Base-by-base conservation (phyloP, 1,140 invertebrate genomes). In the Caenorhabditis briggsae region DNA sequence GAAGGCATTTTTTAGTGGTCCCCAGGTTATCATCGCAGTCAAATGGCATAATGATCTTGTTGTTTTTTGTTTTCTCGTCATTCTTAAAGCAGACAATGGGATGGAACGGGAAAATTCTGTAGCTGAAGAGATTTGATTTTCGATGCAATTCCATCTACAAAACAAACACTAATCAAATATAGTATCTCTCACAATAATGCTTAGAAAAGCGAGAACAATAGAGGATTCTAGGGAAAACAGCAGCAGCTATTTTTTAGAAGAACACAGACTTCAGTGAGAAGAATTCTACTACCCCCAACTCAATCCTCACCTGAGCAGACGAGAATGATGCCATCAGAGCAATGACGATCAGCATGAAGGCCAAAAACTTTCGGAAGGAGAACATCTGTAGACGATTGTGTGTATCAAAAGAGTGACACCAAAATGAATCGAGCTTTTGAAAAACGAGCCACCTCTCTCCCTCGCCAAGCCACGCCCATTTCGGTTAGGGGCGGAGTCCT, bases 251-350 rank as follows among this genome's bases (percentile, higher is more conserved):
- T 33, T 33, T 1, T 33, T 33, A 33, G 33, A 33, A 33, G 33
- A 33, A 33, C 33, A n/a, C n/a, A n/a, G n/a, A n/a, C n/a, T n/a
- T n/a, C n/a, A n/a, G n/a, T n/a, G n/a, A n/a, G n/a, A n/a, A n/a
- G n/a, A n/a, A n/a, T n/a, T n/a, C 33, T 33, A 33, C 33, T 3
- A 33, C 3, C 33, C 33, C 8, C 20, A 12, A 14, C 8, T 33
- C 8, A 33, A n/a, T 64, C 46, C 64, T 78, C 23, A 78, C 70
- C 70, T 78, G 70, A 78, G 70, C 70, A 11, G 70, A 78, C 23
- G 70, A 20, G 70, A 53, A 50, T n/a, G 70, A 46, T 33, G 33
- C 33, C 43, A 78, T 78, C n/a, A 78, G 14, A 50, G 70, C 46
- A 14, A 78, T 25, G 2, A 46, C 14, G 6, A 50, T 11, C 6